Percentiles rank a stretch among this genome's conserved stretches.
phyloP scores from a whole-genome alignment of 1,140 invertebrate species.

The Trypoxylus dichotomus region DNA sequence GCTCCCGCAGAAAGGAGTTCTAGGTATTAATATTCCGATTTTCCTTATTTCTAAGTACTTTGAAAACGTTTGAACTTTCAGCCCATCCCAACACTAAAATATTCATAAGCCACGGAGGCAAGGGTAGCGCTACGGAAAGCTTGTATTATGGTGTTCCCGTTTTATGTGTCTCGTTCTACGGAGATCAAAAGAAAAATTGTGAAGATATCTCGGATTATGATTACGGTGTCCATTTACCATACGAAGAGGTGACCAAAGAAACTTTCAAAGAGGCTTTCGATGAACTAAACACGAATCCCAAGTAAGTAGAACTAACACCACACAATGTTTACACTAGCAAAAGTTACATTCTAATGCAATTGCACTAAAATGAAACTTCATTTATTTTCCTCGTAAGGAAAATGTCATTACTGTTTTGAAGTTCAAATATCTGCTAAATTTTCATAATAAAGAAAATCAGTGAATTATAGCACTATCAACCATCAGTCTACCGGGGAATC shows the following conservation, averaged over 20 bases:
- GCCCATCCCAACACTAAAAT: constrained; percentile 56
- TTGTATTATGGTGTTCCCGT: constrained; percentile 67
- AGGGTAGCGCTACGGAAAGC: constrained; percentile 68
- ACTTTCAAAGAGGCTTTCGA: background rate
- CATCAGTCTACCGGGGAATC: too few species aligned
- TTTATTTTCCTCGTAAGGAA: too few species aligned
- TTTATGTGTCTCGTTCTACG: constrained; percentile 66
- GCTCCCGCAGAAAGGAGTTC: constrained; percentile 27
- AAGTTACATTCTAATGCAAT: too few species aligned
- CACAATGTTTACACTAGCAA: too few species aligned
- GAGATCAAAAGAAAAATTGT: constrained; percentile 56
- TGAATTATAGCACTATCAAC: too few species aligned
- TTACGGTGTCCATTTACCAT: constrained; percentile 9
- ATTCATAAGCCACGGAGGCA: constrained; percentile 69
- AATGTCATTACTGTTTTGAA: too few species aligned
- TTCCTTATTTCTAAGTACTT: background rate
- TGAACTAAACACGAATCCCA: background rate
- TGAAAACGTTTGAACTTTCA: constrained; percentile 33
- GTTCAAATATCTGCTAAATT: too few species aligned
- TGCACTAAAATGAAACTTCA: too few species aligned
- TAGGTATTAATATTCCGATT: background rate
- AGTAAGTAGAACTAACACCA: constrained; percentile 4
- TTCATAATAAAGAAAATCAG: too few species aligned
- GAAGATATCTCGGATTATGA: background rate
- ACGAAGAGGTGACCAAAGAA: background rate